A percentile compares a stretch with the other conserved stretches of the same genome.
Conservation (phyloP, 2,888 invertebrate genomes). For the Silvanus unidentatus region DNA sequence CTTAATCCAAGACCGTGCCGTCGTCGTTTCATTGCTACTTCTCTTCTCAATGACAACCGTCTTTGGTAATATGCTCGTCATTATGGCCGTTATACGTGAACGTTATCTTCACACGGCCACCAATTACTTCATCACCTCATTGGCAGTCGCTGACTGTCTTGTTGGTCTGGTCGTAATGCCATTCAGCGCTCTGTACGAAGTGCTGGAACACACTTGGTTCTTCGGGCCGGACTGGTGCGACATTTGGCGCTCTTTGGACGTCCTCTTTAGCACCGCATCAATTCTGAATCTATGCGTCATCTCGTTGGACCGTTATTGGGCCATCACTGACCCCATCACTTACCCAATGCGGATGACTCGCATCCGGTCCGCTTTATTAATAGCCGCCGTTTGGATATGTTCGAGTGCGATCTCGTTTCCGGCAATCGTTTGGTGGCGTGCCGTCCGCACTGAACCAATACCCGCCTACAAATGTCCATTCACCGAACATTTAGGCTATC, state of each 20-base stretch:
- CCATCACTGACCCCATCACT: slow-evolving; percentile 96
- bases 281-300: slow-evolving; percentile 97
- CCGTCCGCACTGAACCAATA: slow-evolving; percentile 73
- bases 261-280: slow-evolving; percentile 94
- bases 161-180: slow-evolving; percentile 98
- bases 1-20: slow-evolving; percentile 64
- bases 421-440: slow-evolving; percentile 95
- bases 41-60: slow-evolving; percentile 89
- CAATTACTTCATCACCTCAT: slow-evolving; percentile 94
- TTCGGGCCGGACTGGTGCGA: slow-evolving; percentile 97
- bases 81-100: slow-evolving; percentile 87
- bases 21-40: slow-evolving; percentile 74
- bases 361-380: slow-evolving; percentile 76
- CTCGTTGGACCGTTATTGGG: slow-evolving; percentile 95
- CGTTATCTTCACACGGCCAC: slow-evolving; percentile 94
- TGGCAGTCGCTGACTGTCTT: slow-evolving; percentile 93
- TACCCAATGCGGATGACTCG: slow-evolving; percentile 94
- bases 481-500: slow-evolving; percentile 92
- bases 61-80: slow-evolving; percentile 91
- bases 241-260: slow-evolving; percentile 94
- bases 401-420: slow-evolving; percentile 97
- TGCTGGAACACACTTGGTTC: slow-evolving; percentile 85
- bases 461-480: slow-evolving; percentile 87
- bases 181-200: slow-evolving; percentile 86
- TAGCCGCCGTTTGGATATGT: slow-evolving; percentile 93